These are phyloP conservation scores for Erithacus rubecula DNA, from an alignment of 2,797 vertebrate genomes.

Conservation along the genomic window DNA sequence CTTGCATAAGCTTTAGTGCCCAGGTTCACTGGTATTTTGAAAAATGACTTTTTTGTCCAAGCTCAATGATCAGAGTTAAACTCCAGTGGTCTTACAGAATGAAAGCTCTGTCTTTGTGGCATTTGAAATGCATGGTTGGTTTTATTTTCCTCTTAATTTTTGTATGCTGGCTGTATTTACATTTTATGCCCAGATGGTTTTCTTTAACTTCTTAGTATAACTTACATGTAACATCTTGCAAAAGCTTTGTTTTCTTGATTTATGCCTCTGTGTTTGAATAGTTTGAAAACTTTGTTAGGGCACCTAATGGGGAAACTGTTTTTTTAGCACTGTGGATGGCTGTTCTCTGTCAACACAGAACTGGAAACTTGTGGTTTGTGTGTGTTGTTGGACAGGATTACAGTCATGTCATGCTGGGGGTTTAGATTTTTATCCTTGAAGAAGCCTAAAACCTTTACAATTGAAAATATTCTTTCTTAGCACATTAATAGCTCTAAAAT, in stretches of 20 bases:
- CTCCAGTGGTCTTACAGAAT: neutral
- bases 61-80: neutral
- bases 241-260: slow-evolving; percentile 54
- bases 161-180: slow-evolving; percentile 32
- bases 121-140: neutral
- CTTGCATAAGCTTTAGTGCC: neutral
- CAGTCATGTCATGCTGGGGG: neutral
- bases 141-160: slow-evolving; percentile 45
- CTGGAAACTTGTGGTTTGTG: neutral
- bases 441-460: neutral
- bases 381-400: neutral
- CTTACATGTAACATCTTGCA: slow-evolving; percentile 33
- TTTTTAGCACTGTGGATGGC: slow-evolving; percentile 16
- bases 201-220: slow-evolving; percentile 46
- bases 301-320: slow-evolving; percentile 14
- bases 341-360: slow-evolving; percentile 29
- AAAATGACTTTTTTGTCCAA: neutral
- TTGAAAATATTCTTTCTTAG: neutral
- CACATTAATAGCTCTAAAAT: neutral
- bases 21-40: neutral
- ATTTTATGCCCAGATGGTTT: slow-evolving; percentile 61
- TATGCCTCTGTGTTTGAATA: slow-evolving; percentile 39
- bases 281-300: slow-evolving; percentile 51
- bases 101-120: neutral
- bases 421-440: neutral